Evolutionary conservation across 1,140 invertebrate genomes (phyloP).

Genomic region (Physella acuta): DNA sequence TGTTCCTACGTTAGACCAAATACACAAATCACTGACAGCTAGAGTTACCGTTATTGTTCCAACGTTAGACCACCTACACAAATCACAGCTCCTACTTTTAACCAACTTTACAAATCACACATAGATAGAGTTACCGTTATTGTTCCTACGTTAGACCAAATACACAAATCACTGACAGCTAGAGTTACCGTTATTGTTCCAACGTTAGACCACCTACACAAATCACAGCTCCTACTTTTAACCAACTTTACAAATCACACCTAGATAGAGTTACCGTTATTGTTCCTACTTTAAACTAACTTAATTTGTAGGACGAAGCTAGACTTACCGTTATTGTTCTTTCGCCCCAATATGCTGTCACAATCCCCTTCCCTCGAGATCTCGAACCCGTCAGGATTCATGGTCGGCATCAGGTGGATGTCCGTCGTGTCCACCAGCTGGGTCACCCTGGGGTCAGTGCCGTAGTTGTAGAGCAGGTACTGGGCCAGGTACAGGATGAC

Average conservation of each 20-base stretch:
- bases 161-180: not conserved
- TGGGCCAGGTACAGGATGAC: conserved; percentile 67
- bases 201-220: too few relatives aligned
- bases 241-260: not conserved
- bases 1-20: too few relatives aligned
- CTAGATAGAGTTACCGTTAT: conserved; percentile 1
- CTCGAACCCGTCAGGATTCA: conserved; percentile 91
- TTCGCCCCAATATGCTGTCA: conserved; percentile 44
- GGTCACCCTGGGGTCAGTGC: conserved; percentile 66
- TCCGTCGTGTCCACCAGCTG: conserved; percentile 75
- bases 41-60: too few relatives aligned
- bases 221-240: too few relatives aligned
- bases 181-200: conserved; percentile 10
- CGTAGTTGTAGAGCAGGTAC: conserved; percentile 73
- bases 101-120: not conserved
- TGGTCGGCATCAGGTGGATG: conserved; percentile 81
- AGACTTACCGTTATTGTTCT: not conserved
- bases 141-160: conserved; percentile 12
- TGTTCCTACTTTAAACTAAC: not conserved
- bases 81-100: conserved; percentile 2
- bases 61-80: conserved; percentile 8
- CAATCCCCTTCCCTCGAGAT: conserved; percentile 71
- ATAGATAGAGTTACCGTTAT: conserved; percentile 1
- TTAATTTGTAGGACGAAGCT: not conserved
- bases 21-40: too few relatives aligned